Conservation (phyloP, 2,113 vertebrate genomes). For the Puntigrus tetrazona region DNA sequence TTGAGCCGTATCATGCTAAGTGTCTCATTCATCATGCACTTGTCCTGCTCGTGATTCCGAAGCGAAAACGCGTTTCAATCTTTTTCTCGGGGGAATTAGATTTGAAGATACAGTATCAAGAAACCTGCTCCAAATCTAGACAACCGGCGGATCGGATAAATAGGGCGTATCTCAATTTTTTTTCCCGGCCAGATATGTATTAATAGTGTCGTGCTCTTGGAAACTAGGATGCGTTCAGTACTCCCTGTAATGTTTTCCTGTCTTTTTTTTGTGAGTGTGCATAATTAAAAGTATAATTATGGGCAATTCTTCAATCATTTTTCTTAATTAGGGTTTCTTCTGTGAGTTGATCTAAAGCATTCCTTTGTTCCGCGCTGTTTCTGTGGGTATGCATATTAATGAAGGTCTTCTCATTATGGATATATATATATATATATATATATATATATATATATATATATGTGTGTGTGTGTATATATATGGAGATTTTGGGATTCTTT, state of each 20-base stretch:
- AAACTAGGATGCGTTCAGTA: constrained; percentile 1
- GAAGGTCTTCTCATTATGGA: constrained; percentile 21
- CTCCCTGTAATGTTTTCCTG: neutral
- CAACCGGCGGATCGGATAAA: constrained; percentile 18
- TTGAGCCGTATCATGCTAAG: constrained; percentile 28
- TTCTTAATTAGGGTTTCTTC: constrained; percentile 34
- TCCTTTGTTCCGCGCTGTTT: constrained; percentile 26
- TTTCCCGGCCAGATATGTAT: constrained; percentile 6
- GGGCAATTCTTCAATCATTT: constrained; percentile 29
- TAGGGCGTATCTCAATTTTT: neutral
- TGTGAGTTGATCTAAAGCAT: constrained; percentile 33
- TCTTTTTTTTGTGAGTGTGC: constrained; percentile 8
- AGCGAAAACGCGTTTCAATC: neutral
- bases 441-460: too few species aligned
- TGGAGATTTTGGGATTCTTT: constrained; percentile 24
- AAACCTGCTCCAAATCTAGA: constrained; percentile 16
- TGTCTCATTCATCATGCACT: constrained; percentile 43
- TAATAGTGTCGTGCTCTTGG: neutral
- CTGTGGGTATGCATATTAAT: constrained; percentile 30
- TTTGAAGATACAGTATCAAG: neutral
- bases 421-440: constrained; percentile 19
- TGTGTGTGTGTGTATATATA: too few species aligned
- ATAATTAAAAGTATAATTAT: constrained; percentile 33
- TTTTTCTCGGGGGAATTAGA: constrained; percentile 11
- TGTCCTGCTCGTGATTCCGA: constrained; percentile 21